These are phyloP conservation scores for Eucera pruinosa DNA, from an alignment of 2,888 invertebrate genomes.

Conservation along the genomic window DNA sequence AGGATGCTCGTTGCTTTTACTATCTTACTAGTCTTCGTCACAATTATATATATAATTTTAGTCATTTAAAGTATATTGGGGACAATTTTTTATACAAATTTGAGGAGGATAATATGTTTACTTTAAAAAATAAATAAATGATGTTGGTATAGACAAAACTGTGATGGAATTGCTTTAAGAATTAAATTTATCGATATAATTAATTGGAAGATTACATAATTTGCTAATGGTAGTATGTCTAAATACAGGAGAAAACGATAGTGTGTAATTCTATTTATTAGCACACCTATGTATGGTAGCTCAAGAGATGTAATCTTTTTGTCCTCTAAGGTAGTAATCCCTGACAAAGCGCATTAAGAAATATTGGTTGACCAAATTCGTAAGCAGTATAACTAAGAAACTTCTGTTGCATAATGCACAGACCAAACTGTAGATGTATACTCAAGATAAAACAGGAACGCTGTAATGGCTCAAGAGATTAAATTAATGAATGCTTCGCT, in stretches of 20 bases:
- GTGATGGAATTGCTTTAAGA: no score
- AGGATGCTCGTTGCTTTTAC: no score
- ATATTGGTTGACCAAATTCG: not conserved
- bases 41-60: no score
- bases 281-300: not conserved
- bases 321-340: not conserved
- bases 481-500: not conserved
- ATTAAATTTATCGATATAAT: no score
- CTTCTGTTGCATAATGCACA: not conserved
- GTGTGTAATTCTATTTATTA: not conserved
- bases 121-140: no score
- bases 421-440: not conserved
- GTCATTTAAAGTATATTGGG: no score
- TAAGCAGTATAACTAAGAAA: not conserved
- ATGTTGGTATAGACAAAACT: no score
- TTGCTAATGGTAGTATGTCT: no score
- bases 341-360: constrained; percentile 6
- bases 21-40: not conserved
- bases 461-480: not conserved
- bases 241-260: not conserved
- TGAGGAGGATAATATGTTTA: no score
- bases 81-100: no score
- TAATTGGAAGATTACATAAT: no score
- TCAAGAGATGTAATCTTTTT: not conserved
- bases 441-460: not conserved